Evolutionary conservation across 2,113 vertebrate species (phyloP).

Genomic region (Entomyzon cyanotis): DNA sequence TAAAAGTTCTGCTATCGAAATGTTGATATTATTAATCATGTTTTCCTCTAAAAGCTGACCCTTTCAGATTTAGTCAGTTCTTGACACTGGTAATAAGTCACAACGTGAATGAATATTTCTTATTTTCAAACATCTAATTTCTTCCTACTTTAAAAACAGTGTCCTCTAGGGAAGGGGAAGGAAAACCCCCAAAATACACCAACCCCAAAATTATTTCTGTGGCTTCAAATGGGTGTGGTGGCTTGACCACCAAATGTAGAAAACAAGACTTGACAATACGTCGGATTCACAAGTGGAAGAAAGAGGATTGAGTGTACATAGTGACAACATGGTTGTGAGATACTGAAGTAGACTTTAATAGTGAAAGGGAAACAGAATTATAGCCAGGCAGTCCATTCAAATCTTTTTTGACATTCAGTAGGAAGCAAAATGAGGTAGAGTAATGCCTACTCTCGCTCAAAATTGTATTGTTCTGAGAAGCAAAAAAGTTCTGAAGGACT

Average conservation of each 20-base stretch:
- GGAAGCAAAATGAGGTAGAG: background rate
- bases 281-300: background rate
- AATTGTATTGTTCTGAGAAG: background rate
- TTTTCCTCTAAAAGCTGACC: background rate
- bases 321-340: background rate
- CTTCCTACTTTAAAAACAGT: background rate
- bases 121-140: background rate
- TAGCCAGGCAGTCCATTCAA: background rate
- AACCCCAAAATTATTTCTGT: background rate
- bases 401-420: background rate
- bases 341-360: background rate
- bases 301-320: background rate
- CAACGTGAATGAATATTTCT: background rate
- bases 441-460: background rate
- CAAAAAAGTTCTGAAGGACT: background rate
- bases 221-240: background rate
- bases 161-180: background rate
- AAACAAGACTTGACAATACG: background rate
- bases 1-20: background rate
- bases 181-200: rapidly evolving
- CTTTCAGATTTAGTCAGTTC: constrained; percentile 2
- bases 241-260: background rate
- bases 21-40: background rate
- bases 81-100: background rate
- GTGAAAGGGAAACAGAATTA: background rate